phyloP scores from a whole-genome alignment of 1,140 invertebrate genomes.

The Proctacanthus coquilletti region DNA sequence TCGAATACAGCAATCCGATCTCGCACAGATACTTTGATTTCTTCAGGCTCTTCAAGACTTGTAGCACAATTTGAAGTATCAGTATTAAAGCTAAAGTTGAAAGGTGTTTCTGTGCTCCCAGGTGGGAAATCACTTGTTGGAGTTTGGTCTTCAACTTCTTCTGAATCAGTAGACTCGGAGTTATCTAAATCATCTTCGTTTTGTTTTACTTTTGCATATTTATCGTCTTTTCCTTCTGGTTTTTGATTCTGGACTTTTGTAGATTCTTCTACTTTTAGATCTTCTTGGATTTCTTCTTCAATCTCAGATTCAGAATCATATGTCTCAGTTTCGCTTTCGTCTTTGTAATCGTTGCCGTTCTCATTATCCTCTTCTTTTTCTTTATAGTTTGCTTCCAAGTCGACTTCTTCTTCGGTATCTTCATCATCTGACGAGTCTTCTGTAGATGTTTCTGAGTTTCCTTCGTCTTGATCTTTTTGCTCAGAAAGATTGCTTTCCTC shows the following conservation, averaged over 20 bases:
- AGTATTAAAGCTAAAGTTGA: no score
- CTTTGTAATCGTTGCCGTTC: background rate
- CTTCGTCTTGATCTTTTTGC: no score
- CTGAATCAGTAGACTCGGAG: background rate
- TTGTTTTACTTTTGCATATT: background rate
- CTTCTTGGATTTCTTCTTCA: background rate
- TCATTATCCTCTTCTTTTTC: conserved; percentile 1
- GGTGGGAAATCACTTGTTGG: conserved; percentile 15
- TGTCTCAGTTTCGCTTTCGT: background rate
- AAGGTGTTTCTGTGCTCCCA: no score
- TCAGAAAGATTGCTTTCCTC: no score
- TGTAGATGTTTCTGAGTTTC: background rate
- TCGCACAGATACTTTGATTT: conserved; percentile 21
- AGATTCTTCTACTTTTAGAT: background rate
- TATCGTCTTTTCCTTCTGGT: conserved; percentile 4
- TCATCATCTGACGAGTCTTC: background rate
- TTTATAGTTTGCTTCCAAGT: background rate
- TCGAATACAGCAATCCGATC: conserved; percentile 28
- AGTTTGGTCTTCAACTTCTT: background rate
- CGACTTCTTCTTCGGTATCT: conserved; percentile 1
- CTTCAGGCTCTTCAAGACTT: no score
- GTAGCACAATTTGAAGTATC: no score
- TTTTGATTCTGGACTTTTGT: conserved; percentile 1
- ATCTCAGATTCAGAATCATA: background rate
- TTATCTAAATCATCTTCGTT: background rate